Percentiles rank a stretch among this genome's conserved stretches.
phyloP scores from a whole-genome alignment of 2,888 invertebrate species.

The Drosophila siamana region DNA sequence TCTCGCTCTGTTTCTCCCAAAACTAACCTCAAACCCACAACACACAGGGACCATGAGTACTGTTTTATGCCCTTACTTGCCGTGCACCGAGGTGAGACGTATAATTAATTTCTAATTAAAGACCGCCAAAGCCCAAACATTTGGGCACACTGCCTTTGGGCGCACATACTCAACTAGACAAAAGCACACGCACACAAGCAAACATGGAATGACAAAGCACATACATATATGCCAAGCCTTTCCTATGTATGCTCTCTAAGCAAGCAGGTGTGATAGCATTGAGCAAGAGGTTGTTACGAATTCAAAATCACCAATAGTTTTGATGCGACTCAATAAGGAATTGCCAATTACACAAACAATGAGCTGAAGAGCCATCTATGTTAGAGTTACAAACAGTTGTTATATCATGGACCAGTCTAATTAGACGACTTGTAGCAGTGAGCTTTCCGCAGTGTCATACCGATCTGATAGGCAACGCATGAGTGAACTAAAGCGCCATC shows the following conservation, averaged over 20 bases:
- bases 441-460: background rate
- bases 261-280: background rate
- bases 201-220: background rate
- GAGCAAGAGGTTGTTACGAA: too few species aligned
- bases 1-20: background rate
- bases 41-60: background rate
- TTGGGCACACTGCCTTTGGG: conserved; percentile 1
- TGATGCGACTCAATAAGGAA: background rate
- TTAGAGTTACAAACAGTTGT: too few species aligned
- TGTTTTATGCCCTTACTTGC: conserved; percentile 3
- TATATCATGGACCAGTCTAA: too few species aligned
- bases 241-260: too few species aligned
- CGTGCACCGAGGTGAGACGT: conserved; percentile 21
- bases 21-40: background rate
- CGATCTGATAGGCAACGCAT: background rate
- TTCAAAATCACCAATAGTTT: background rate
- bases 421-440: background rate
- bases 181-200: background rate
- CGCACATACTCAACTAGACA: conserved; percentile 3
- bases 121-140: conserved; percentile 39
- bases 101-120: conserved; percentile 65
- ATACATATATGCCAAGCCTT: conserved; percentile 7
- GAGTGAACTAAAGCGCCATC: background rate
- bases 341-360: background rate
- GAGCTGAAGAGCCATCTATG: background rate